Evolutionary conservation across 2,113 vertebrate genomes (phyloP), one percentile per base, ranked within the genome.

Genomic region (Hemibagrus wyckioides): DNA sequence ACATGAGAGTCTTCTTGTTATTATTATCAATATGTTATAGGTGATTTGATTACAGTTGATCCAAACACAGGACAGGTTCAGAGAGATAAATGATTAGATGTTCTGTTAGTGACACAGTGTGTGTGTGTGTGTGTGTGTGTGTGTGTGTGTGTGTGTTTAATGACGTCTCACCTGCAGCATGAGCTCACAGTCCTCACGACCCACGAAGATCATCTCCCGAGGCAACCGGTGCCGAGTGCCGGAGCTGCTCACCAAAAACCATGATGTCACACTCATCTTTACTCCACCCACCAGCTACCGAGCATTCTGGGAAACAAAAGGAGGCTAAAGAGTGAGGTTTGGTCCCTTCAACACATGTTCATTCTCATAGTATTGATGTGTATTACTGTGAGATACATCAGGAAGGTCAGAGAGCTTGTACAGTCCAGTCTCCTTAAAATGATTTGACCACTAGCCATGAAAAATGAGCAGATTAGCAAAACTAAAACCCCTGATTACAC

Each of bases 171-270:
- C 98, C 97, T 98, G 98, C 85, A 99, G 95, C 97, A 99, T 97
- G 36, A 99, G 96, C 94, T 99, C 97, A 13, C 98, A 99, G 90
- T 99, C 98, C 84, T 99, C 98, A 0, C 97, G 95, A 61, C 98
- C 98, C 88, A 99, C 98, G 61, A 99, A 99, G 94, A 99, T 99
- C 96, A 99, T 97, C 93, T 99, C 98, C 6, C 95, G 94, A 0
- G 98, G 98, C 82, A 99, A 96, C 41, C 98, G 97, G 91, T 99
- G 98, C 84, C 98, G 96, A 80, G 96, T 97, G 82, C 97, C 98
- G 0, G 97, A 94, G 93, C 97, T 97, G 96, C 98, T 99, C 92
- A 99, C 98, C 95, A 99, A 95, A 93, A 99, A 99, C 98, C 98
- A 99, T 63, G 97, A 99, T 0, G 97, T 99, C 93, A 97, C 96